Evolutionary conservation across 2,797 vertebrate species (phyloP), one percentile per base, ranked within the genome.

Genomic region (Chloroceryle amazona): DNA sequence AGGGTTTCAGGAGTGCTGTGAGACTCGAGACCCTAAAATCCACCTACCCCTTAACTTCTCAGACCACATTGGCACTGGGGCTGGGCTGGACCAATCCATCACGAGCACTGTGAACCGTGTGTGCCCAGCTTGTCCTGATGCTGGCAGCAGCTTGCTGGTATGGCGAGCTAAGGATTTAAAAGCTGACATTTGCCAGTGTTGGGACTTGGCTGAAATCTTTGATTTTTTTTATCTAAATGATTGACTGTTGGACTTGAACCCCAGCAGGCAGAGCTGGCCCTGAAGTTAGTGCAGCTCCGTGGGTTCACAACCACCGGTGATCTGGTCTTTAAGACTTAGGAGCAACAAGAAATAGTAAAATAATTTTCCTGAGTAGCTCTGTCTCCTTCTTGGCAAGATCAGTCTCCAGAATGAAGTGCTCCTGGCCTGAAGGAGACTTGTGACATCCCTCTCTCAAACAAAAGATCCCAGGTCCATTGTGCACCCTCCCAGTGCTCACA

Each of bases 61-160:
- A 20, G 33, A 23, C 31, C 21, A 6, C 0, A 1, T 2, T 81
- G 61, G 10, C 2, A 1, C 15, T 58, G 47, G 9, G 11, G 31
- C 28, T 51, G 10, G 33, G 15, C 31, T n/a, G 37, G 47, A 19
- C 14, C 0, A 2, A 41, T 71, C n/a, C 23, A 3, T 29, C 6
- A 3, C 0, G 1, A 44, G 35, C 9, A 3, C 26, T n/a, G 42
- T 12, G 8, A 86, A 28, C 20, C 12, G 7, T 3, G 0, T 4
- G 5, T 28, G 16, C 16, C 44, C 3, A 86, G 22, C 25, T 76
- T 78, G 26, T 62, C 35, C 51, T 1, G 1, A 10, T 20, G 47
- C 67, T 86, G 61, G 28, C 16, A 70, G 55, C 22, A 41, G 16
- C 60, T 25, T 58, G 31, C 31, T 55, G 13, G 29, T 22, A 6